Percentiles rank a stretch among this genome's conserved stretches.
phyloP scores from a whole-genome alignment of 2,113 vertebrate species.

The Salminus brasiliensis region DNA sequence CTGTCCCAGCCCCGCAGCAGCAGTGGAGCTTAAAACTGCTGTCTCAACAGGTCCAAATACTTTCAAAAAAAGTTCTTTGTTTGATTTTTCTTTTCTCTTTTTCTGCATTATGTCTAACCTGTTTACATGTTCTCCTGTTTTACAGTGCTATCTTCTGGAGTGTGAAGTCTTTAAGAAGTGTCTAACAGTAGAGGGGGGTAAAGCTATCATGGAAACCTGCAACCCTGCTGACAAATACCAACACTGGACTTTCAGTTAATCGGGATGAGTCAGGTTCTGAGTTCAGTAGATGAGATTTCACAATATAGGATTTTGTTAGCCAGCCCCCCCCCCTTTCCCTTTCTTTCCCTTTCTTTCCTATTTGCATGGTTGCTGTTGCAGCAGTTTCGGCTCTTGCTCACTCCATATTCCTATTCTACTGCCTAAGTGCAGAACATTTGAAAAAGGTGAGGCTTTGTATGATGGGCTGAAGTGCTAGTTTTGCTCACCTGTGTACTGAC shows the following conservation, averaged over 20 bases:
- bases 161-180: conserved; percentile 73
- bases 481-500: not conserved
- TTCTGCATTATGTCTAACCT: not conserved
- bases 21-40: conserved; percentile 79
- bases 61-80: not conserved
- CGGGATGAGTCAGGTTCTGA: not conserved
- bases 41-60: not conserved
- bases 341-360: not conserved
- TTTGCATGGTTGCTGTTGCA: not conserved
- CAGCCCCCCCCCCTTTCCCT: not conserved
- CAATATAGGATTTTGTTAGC: no score
- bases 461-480: not conserved
- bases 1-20: conserved; percentile 73
- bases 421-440: not conserved
- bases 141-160: conserved; percentile 75
- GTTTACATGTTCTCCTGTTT: not conserved
- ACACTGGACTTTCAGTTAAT: conserved; percentile 78
- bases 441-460: not conserved
- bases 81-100: no score
- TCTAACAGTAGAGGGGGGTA: conserved; percentile 66
- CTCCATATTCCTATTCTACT: not conserved
- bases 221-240: conserved; percentile 69
- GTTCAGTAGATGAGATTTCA: no score
- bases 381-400: not conserved
- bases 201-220: conserved; percentile 71